phyloP scores from a whole-genome alignment of 1,140 invertebrate species.

The Pseudomyrmex sp. region DNA sequence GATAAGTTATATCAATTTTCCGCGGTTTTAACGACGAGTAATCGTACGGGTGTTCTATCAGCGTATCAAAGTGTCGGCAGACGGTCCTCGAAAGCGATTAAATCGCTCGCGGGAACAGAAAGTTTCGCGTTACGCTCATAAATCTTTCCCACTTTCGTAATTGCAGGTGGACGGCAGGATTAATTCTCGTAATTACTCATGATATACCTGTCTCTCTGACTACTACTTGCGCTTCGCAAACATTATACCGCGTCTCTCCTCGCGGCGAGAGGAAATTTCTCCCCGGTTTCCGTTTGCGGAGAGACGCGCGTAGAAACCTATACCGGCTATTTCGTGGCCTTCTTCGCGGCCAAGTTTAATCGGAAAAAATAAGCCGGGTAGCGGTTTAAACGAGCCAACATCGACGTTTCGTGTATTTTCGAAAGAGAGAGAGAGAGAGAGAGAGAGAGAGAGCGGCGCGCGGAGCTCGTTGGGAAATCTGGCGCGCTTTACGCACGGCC shows the following conservation, averaged over 20 bases:
- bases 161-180: constrained; percentile 41
- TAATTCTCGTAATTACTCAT: constrained; percentile 57
- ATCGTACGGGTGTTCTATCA: neutral
- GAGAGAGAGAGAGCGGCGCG: no score
- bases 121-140: constrained; percentile 32
- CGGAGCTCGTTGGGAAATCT: constrained; percentile 27
- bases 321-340: no score
- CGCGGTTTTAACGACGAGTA: constrained; percentile 29
- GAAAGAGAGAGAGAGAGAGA: no score
- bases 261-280: constrained; percentile 26
- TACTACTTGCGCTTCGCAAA: constrained; percentile 15
- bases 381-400: constrained; percentile 30
- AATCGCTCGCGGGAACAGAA: constrained; percentile 17
- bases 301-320: neutral
- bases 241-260: constrained; percentile 17
- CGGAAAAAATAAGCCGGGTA: constrained; percentile 13
- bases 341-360: neutral
- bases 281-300: neutral
- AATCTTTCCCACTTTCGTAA: constrained; percentile 49
- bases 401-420: constrained; percentile 9
- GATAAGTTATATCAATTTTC: constrained; percentile 32
- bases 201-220: constrained; percentile 41
- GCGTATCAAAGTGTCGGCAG: neutral
- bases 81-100: constrained; percentile 2
- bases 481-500: constrained; percentile 40